Evolutionary conservation across 2,888 invertebrate species (phyloP).

Genomic region (Drosophila ustulata): DNA sequence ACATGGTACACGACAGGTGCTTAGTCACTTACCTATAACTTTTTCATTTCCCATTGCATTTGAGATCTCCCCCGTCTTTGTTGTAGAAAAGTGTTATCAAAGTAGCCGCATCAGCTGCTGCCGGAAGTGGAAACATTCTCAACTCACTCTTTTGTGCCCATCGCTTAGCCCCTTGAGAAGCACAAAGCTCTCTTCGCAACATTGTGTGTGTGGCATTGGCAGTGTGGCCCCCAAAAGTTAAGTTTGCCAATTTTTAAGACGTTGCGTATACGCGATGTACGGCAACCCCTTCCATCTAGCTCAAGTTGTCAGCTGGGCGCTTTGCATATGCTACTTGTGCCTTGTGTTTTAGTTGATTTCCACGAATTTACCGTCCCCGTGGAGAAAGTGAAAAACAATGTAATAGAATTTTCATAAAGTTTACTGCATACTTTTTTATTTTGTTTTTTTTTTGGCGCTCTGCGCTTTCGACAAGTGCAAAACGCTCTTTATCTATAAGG

Average conservation of each 20-base stretch:
- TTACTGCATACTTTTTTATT: conserved; percentile 43
- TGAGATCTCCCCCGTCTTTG: background rate
- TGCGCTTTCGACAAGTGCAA: conserved; percentile 67
- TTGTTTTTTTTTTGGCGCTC: conserved; percentile 15
- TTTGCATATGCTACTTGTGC: conserved; percentile 56
- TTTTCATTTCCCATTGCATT: conserved; percentile 9
- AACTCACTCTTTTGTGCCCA: conserved; percentile 26
- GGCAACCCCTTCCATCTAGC: conserved; percentile 21
- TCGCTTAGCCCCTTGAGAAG: conserved; percentile 21
- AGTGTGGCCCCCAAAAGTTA: conserved; percentile 43
- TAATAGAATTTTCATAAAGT: conserved; percentile 73
- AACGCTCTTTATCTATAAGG: conserved; percentile 67
- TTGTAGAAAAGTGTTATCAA: conserved; percentile 8
- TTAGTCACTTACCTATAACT: background rate
- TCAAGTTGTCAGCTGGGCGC: conserved; percentile 56
- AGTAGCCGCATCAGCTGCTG: conserved; percentile 39
- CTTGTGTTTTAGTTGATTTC: conserved; percentile 53
- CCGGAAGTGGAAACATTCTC: conserved; percentile 9
- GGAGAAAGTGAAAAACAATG: conserved; percentile 70
- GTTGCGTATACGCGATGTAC: conserved; percentile 54
- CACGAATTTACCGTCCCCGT: conserved; percentile 55
- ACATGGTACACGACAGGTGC: conserved; percentile 5
- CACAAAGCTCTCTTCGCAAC: conserved; percentile 12
- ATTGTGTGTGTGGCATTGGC: conserved; percentile 43
- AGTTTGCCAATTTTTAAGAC: conserved; percentile 45